A percentile compares a stretch with the other conserved stretches of the same genome.
Evolutionary conservation across 1,140 invertebrate genomes (phyloP).

Genomic region (Procambarus clarkii): DNA sequence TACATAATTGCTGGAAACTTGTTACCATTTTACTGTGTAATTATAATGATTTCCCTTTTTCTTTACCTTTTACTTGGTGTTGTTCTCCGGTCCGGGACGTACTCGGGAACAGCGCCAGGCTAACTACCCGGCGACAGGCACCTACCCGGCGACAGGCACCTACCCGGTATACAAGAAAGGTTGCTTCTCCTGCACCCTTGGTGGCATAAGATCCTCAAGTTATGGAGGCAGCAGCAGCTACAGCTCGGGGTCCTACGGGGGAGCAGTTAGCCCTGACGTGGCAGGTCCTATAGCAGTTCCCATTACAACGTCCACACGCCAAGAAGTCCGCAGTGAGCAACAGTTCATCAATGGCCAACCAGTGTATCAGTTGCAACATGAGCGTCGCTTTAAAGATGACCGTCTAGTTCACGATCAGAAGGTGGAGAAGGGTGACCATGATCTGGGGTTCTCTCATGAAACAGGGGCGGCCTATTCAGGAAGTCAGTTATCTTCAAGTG

Average conservation of each 20-base stretch:
- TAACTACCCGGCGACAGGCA: background rate
- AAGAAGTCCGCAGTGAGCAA: conserved; percentile 65
- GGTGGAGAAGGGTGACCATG: conserved; percentile 50
- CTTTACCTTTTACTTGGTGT: no score
- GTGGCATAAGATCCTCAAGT: background rate
- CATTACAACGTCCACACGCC: conserved; percentile 35
- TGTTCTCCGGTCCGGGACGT: background rate
- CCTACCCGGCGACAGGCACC: background rate
- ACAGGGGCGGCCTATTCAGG: background rate
- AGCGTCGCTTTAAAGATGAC: conserved; percentile 64
- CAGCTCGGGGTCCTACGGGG: conserved; percentile 2
- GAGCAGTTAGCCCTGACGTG: background rate
- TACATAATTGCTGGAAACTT: no score
- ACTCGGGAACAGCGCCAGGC: conserved; percentile 20
- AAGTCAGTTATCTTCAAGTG: conserved; percentile 4
- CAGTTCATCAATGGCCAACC: conserved; percentile 66
- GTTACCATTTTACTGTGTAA: no score
- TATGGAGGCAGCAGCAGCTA: conserved; percentile 31
- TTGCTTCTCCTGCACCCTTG: conserved; percentile 43
- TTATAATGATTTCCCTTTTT: no score
- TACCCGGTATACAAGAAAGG: background rate
- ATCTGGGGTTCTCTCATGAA: background rate
- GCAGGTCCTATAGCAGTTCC: background rate
- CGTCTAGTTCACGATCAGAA: conserved; percentile 62
- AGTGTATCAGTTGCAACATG: conserved; percentile 64